Evolutionary conservation across 1,140 invertebrate species (phyloP), one percentile per base, ranked within the genome.

Genomic region (Chionoecetes opilio): DNA sequence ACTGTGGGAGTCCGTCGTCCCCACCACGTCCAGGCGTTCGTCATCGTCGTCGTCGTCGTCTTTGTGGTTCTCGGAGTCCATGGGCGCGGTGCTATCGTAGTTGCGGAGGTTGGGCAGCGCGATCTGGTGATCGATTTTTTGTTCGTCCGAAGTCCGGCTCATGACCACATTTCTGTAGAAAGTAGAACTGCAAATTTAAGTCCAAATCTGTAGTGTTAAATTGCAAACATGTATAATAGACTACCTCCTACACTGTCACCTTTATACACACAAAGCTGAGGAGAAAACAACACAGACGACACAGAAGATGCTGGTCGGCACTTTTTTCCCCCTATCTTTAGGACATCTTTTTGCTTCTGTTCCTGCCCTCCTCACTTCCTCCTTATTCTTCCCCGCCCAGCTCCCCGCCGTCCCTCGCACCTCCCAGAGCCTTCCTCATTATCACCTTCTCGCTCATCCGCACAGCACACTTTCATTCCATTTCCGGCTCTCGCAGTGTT

Each of bases 11-110:
- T 97, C 29, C 97, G 97, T 32, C 82, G 98, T 98, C 0, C 98
- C 98, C 0, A 99, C 99, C 1, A 99, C 99, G 97, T 99, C 98
- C 96, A 99, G 97, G 37, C 98, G 98, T 96, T 98, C 98, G 96
- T 99, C 98, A 53, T 99, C 98, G 96, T 98, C 98, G 96, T 98
- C 97, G 86, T 98, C 97, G 93, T 97, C 96, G 92, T 97, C 97
- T 88, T 96, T 95, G 32, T 95, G 94, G 90, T 94, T 94, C 26
- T 93, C 92, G 46, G 92, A 96, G n/a, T 95, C 96, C 95, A 96
- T 96, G 32, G 93, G 89, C 17, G 95, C 93, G 35, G 94, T 46
- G 87, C 92, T 96, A 82, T 96, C 95, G 91, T 92, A 95, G 93
- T 38, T 96, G 17, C 93, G 90, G 93, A 96, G 96, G 95, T 93